Evolutionary conservation across 1,140 invertebrate genomes (phyloP), one percentile per base, ranked within the genome.

Genomic region (Lethrus apterus): DNA sequence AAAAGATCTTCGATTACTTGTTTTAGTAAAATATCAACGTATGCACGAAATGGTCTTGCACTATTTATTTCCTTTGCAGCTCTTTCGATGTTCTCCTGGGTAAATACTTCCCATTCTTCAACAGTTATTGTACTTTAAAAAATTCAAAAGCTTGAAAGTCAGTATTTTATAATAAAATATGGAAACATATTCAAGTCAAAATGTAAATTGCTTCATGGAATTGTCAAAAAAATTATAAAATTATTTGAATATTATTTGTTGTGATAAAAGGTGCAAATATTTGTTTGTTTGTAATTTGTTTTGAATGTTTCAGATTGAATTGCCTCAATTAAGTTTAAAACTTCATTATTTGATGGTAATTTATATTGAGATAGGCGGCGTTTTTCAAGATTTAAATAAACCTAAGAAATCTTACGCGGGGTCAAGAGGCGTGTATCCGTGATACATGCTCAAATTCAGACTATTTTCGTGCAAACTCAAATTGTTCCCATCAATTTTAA

Each of bases 51-150:
- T 18, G 80, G 77, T 31, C 80, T 73, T 0, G 86, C 80, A 38
- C 72, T 79, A 46, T 85, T 81, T 4, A 91, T 68, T 65, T 88
- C 84, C 62, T 82, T 83, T n/a, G 80, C 77, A 0, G 86, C 82
- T n/a, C 70, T 70, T 52, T 81, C 70, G 35, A 93, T 83, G 63
- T 84, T 89, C 58, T 79, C 76, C 43, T 80, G 75, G 0, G 87
- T 89, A 56, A 82, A 83, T 17, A 77, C 71, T 59, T 87, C 76
- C 81, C 90, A 93, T 66, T 93, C 88, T 50, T 84, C 75, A 34
- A 78, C 66, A 1, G 81, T 81, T 52, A 84, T 78, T 56, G 73
- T 79, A 15, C 81, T 84, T 36, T 46, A 62, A 59, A 49, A 33
- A 35, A 23, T n/a, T n/a, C n/a, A n/a, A n/a, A n/a, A n/a, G n/a